A percentile compares a stretch with the other conserved stretches of the same genome.
phyloP scores from a whole-genome alignment of 2,888 invertebrate species.

The Sisyra terminalis region DNA sequence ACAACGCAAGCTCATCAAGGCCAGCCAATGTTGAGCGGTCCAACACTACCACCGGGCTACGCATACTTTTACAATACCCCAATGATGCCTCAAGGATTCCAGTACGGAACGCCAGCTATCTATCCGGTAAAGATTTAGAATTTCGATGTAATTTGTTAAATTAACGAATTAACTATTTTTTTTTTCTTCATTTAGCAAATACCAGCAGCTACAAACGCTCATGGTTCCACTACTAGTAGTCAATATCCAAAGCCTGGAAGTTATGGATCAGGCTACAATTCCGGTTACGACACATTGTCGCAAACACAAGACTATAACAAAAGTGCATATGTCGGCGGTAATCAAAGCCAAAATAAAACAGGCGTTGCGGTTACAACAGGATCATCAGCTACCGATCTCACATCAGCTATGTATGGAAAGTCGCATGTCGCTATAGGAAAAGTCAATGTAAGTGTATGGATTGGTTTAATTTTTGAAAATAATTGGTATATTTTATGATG shows the following conservation, averaged over 20 bases:
- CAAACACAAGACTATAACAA: conserved; percentile 32
- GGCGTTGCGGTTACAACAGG: conserved; percentile 23
- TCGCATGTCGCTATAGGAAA: conserved; percentile 76
- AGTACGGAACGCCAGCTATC: conserved; percentile 48
- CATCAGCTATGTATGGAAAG: conserved; percentile 73
- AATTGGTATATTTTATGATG: too few species aligned
- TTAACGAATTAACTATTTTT: too few species aligned
- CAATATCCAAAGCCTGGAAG: conserved; percentile 51
- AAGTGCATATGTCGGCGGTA: conserved; percentile 32
- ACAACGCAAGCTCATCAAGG: conserved; percentile 37
- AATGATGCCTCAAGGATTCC: conserved; percentile 51
- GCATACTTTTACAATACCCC: conserved; percentile 58
- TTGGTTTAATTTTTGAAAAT: background rate
- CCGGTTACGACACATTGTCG: conserved; percentile 37
- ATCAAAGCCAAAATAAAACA: conserved; percentile 27
- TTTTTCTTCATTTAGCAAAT: too few species aligned
- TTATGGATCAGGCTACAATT: conserved; percentile 38
- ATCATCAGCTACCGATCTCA: conserved; percentile 46
- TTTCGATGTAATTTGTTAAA: too few species aligned
- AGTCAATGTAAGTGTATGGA: conserved; percentile 61
- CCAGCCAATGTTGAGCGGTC: conserved; percentile 39
- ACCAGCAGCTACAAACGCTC: conserved; percentile 15
- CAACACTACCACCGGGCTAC: conserved; percentile 52
- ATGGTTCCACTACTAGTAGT: conserved; percentile 47
- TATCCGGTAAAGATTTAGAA: conserved; percentile 52